Evolutionary conservation across 2,888 invertebrate genomes (phyloP).

Genomic region (Lepas anatifera): DNA sequence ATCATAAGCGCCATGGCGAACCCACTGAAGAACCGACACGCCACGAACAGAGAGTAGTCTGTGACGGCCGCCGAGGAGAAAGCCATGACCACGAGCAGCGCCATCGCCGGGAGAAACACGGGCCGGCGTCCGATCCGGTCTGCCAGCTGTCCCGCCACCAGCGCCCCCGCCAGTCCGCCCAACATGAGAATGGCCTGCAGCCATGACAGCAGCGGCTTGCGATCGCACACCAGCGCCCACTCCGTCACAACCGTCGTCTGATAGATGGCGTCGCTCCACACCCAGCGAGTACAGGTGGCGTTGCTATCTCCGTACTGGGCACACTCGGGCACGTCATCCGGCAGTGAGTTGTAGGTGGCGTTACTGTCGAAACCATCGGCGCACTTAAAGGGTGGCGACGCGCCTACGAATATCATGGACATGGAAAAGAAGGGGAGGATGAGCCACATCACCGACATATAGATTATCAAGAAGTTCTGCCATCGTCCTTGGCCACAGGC

Average conservation of each 20-base stretch:
- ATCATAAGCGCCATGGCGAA: slow-evolving; percentile 17
- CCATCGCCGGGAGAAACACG: slow-evolving; percentile 23
- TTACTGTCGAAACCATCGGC: neutral
- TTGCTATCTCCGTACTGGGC: neutral
- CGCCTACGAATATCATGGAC: slow-evolving; percentile 15
- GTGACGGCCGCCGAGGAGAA: slow-evolving; percentile 22
- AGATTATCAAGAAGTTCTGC: neutral
- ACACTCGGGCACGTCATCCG: neutral
- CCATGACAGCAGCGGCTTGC: slow-evolving; percentile 20
- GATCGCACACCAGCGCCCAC: slow-evolving; percentile 23
- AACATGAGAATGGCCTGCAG: slow-evolving; percentile 22
- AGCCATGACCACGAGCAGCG: slow-evolving; percentile 22
- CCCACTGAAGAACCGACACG: slow-evolving; percentile 22
- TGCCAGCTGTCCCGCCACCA: slow-evolving; percentile 23
- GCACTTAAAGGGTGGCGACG: neutral
- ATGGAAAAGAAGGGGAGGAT: neutral
- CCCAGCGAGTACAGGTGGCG: slow-evolving; percentile 15
- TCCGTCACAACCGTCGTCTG: slow-evolving; percentile 19
- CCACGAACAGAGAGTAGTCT: slow-evolving; percentile 24
- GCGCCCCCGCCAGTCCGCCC: slow-evolving; percentile 24
- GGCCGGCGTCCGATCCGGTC: slow-evolving; percentile 25
- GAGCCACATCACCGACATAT: slow-evolving; percentile 1
- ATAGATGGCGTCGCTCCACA: slow-evolving; percentile 18
- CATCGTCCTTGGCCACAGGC: neutral
- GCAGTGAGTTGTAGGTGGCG: slow-evolving; percentile 12